These are phyloP conservation scores for Labeo catla DNA, from an alignment of 2,113 vertebrate genomes.

Conservation along the genomic window DNA sequence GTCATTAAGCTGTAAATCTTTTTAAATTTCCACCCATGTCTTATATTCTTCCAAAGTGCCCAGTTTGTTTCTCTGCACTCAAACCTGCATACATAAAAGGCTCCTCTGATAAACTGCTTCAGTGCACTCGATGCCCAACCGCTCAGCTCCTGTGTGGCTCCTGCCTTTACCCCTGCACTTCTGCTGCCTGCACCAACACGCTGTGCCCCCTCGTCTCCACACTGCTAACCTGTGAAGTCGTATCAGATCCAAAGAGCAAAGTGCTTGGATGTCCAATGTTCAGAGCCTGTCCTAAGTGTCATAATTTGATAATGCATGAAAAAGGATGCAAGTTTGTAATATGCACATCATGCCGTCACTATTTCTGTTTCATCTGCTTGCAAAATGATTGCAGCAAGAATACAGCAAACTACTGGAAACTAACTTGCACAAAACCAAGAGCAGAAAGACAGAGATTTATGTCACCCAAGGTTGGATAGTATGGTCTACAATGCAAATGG, in stretches of 20 bases:
- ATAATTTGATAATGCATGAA: conserved; percentile 53
- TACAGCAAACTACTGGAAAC: background rate
- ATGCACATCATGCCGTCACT: background rate
- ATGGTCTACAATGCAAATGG: background rate
- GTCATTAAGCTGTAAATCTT: background rate
- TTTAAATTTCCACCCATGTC: background rate
- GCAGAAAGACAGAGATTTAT: conserved; percentile 56
- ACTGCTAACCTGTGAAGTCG: conserved; percentile 52
- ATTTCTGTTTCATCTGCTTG: conserved; percentile 59
- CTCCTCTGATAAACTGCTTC: conserved; percentile 50
- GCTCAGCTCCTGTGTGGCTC: conserved; percentile 9
- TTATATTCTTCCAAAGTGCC: conserved; percentile 41
- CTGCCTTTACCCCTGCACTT: conserved; percentile 46
- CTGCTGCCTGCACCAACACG: conserved; percentile 32
- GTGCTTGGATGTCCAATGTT: conserved; percentile 54
- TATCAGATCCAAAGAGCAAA: conserved; percentile 24
- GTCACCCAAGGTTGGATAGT: background rate
- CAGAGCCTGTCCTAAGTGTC: conserved; percentile 59
- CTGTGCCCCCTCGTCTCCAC: conserved; percentile 32
- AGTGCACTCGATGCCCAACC: conserved; percentile 2
- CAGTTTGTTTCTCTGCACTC: background rate
- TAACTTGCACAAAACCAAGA: conserved; percentile 31
- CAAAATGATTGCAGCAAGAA: conserved; percentile 21
- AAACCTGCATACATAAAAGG: background rate
- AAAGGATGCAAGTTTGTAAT: conserved; percentile 47